Conservation (phyloP, 2,888 invertebrate genomes). For the Mactromeris polynyma region DNA sequence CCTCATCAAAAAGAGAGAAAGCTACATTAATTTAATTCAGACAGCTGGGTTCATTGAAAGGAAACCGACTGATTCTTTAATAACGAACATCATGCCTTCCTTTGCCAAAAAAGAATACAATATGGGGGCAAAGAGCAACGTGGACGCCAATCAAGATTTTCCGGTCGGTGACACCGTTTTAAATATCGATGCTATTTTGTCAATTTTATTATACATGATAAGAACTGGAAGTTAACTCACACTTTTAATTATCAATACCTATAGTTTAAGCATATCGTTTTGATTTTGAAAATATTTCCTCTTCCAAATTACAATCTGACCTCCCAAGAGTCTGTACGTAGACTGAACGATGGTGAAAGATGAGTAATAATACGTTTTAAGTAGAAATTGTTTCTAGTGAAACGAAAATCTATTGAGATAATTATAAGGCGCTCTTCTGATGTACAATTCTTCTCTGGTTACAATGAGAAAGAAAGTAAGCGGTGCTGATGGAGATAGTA, state of each 20-base stretch:
- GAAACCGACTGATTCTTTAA: not conserved
- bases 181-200: not conserved
- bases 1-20: constrained; percentile 9
- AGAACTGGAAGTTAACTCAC: not conserved
- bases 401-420: not conserved
- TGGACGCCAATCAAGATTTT: not conserved
- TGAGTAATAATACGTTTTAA: not conserved
- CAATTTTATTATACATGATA: not conserved
- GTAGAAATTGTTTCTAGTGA: not conserved
- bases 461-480: not conserved
- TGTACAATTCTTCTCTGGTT: not conserved
- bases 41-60: not conserved
- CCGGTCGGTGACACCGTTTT: not conserved
- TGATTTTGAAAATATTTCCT: not conserved
- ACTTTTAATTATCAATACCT: not conserved
- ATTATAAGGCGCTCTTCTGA: not conserved
- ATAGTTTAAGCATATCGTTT: not conserved
- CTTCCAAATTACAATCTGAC: not conserved
- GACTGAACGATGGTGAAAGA: not conserved
- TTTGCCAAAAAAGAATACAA: not conserved
- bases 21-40: constrained; percentile 7
- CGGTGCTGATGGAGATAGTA: not conserved
- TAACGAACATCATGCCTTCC: not conserved
- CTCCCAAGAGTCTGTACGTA: not conserved
- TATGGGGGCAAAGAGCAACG: not conserved